Evolutionary conservation across 2,113 vertebrate genomes (phyloP).

Genomic region (Labeo rohita): DNA sequence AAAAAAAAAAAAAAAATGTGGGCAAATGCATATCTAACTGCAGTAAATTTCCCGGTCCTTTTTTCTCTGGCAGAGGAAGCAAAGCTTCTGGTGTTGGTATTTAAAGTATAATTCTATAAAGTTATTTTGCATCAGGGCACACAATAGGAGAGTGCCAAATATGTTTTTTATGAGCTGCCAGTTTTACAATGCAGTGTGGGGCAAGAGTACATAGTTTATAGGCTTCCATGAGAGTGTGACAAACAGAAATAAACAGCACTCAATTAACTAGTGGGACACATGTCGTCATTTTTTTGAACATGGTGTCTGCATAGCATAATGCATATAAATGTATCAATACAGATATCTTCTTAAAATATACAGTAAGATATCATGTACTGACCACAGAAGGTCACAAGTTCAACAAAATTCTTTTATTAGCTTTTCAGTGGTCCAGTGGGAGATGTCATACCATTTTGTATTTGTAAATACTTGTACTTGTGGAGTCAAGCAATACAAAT

Average conservation of each 20-base stretch:
- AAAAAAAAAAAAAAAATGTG: not conserved
- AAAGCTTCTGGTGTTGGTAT: not conserved
- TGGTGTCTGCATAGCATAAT: not conserved
- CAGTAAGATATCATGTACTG: not conserved
- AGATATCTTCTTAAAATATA: not conserved
- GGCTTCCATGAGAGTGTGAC: not conserved
- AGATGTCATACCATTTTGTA: not conserved
- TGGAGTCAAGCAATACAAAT: not conserved
- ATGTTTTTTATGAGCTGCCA: slow-evolving; percentile 13
- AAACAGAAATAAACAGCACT: not conserved
- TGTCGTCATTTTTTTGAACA: not conserved
- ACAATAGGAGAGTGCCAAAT: not conserved
- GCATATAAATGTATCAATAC: not conserved
- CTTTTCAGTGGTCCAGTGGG: not conserved
- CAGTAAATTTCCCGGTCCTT: not conserved
- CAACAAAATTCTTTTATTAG: not conserved
- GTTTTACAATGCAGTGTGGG: not conserved
- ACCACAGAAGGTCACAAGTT: not conserved
- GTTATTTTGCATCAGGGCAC: not conserved
- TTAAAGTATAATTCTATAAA: not conserved
- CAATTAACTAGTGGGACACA: not conserved
- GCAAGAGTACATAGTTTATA: not conserved
- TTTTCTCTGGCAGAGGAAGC: not conserved
- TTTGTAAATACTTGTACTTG: not conserved
- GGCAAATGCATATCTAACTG: not conserved